Conservation (phyloP, 2,113 vertebrate genomes). For the Gymnarchus niloticus region DNA sequence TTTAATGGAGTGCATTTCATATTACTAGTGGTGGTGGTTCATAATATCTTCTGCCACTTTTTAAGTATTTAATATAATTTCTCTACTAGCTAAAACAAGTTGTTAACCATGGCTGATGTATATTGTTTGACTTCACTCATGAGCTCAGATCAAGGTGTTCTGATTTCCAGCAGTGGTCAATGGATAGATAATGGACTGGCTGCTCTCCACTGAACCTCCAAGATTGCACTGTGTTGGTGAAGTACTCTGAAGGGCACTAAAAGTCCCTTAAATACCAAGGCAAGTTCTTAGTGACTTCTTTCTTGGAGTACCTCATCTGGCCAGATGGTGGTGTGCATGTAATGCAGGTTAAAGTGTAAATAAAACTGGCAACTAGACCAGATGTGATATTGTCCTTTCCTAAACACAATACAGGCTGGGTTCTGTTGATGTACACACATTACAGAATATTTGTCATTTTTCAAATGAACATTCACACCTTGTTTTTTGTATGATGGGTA, state of each 20-base stretch:
- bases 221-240: too few relatives aligned
- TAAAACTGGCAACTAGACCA: neutral
- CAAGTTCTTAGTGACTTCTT: neutral
- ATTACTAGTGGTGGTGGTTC: neutral
- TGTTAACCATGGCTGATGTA: neutral
- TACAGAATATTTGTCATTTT: neutral
- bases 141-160: neutral
- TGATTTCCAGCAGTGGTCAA: neutral
- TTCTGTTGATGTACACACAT: neutral
- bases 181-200: neutral
- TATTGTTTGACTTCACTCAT: neutral
- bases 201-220: neutral
- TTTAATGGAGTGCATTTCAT: neutral
- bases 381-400: neutral
- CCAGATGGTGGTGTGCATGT: neutral
- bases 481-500: neutral
- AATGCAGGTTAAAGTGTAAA: neutral
- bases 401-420: neutral
- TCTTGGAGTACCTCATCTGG: slow-evolving; percentile 1
- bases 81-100: neutral
- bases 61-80: slow-evolving; percentile 7
- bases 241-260: too few relatives aligned
- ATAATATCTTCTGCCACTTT: neutral
- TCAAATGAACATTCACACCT: neutral
- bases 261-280: too few relatives aligned